phyloP scores from a whole-genome alignment of 2,113 vertebrate genomes.

The Jaculus jaculus region DNA sequence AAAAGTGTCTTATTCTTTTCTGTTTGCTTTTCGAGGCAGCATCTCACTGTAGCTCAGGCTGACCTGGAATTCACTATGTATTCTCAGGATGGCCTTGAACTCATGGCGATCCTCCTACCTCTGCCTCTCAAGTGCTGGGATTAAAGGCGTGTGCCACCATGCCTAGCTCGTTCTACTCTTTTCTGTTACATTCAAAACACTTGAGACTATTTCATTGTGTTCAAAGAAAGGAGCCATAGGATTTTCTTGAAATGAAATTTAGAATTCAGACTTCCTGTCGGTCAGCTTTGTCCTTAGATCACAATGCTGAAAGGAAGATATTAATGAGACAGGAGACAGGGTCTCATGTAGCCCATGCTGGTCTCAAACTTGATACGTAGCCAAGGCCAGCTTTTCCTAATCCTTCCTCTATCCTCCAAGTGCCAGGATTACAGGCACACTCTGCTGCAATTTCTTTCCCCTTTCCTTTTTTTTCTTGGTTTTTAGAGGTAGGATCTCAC shows the following conservation, averaged over 20 bases:
- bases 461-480: too few relatives aligned
- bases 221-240: slow-evolving; percentile 9
- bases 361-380: not conserved
- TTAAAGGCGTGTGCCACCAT: too few relatives aligned
- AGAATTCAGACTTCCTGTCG: slow-evolving; percentile 7
- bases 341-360: not conserved
- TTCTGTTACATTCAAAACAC: not conserved
- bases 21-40: too few relatives aligned
- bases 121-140: too few relatives aligned
- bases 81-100: too few relatives aligned
- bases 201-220: slow-evolving; percentile 23
- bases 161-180: too few relatives aligned
- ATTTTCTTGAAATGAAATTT: slow-evolving; percentile 39
- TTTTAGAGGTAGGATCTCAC: too few relatives aligned
- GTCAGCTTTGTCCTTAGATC: slow-evolving; percentile 28
- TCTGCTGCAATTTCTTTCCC: not conserved
- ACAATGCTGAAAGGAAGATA: not conserved
- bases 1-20: not conserved
- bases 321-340: not conserved
- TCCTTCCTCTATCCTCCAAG: not conserved
- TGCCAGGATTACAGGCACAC: not conserved
- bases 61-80: too few relatives aligned
- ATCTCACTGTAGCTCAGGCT: too few relatives aligned
- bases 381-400: not conserved
- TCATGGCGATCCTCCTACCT: too few relatives aligned